Base-by-base conservation (phyloP, 2,888 invertebrate genomes). In the Melanotus villosus region DNA sequence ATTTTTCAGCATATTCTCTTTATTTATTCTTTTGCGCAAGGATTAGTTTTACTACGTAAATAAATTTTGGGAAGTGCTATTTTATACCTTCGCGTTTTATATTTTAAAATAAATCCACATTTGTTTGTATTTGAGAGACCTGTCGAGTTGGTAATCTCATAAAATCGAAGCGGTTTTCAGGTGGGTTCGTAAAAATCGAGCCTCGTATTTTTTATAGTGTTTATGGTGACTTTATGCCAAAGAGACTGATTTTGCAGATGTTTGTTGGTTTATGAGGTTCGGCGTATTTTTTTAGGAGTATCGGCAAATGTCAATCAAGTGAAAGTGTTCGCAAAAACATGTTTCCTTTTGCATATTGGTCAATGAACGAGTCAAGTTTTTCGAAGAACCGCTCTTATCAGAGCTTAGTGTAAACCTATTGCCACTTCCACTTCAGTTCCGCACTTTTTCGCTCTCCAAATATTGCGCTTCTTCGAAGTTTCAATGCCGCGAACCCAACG, bases 121-220 rank as follows among this genome's bases (percentile, higher is more conserved):
- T 43, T 43, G 43, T 6, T 43, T 43, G 19, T 43, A 43, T 43
- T 43, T 43, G 43, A 43, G 19, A 43, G 10, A 43, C 19, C 43
- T 19, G 43, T 18, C 19, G 43, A 43, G 43, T 43, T 43, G 43
- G 19, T 43, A 43, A 19, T 9, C 19, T 43, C 43, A 19, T 43
- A 43, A 43, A 43, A 43, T 19, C 9, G 19, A 4, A 43, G 43
- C 19, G 18, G 19, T 43, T 43, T 43, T 43, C 43, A 43, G 43
- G 43, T 43, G 19, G 18, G 43, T 43, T 43, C 43, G 43, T 43
- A 43, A 43, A 43, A 18, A 43, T 43, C 19, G 18, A n/a, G n/a
- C 19, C 19, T 43, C 18, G 43, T 43, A 43, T 43, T 43, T 43
- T 19, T 43, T 18, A 10, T 19, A 19, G 43, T 43, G 43, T 43